phyloP scores from a whole-genome alignment of 1,140 invertebrate genomes.

The Pseudomyrmex pallidus region DNA sequence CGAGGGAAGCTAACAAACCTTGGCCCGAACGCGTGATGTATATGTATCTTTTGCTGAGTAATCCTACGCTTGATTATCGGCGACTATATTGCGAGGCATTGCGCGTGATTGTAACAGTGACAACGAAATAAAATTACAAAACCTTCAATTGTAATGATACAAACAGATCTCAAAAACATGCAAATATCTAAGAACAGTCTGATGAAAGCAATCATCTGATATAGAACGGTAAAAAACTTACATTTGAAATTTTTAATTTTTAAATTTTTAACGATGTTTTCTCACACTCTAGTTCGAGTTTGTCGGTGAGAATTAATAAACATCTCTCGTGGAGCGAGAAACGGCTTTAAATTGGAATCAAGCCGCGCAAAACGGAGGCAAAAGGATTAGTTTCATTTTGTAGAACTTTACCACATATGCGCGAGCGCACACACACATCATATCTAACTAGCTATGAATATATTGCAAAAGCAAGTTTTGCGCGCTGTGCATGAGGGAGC shows the following conservation, averaged over 20 bases:
- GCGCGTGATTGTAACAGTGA: not conserved
- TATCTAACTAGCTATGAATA: conserved; percentile 30
- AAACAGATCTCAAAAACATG: too few relatives aligned
- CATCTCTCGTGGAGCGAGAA: too few relatives aligned
- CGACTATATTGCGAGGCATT: conserved; percentile 25
- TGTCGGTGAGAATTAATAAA: too few relatives aligned
- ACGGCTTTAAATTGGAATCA: too few relatives aligned
- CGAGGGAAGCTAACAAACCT: conserved; percentile 51
- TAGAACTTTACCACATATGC: conserved; percentile 18
- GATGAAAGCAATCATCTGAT: not conserved
- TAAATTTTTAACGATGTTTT: not conserved
- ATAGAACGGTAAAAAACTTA: not conserved
- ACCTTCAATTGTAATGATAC: too few relatives aligned
- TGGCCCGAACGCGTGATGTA: conserved; percentile 44
- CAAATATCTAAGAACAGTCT: too few relatives aligned
- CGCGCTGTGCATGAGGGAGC: not conserved
- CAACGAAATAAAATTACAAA: not conserved
- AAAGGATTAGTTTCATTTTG: conserved; percentile 40
- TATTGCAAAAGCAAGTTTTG: conserved; percentile 38
- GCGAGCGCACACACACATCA: not conserved
- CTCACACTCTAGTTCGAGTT: not conserved
- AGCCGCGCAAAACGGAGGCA: conserved; percentile 8
- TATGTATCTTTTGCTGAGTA: conserved; percentile 40
- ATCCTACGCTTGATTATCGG: conserved; percentile 48
- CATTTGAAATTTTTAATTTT: too few relatives aligned